phyloP scores from a whole-genome alignment of 1,140 invertebrate genomes.

The Drosophila gunungcola region DNA sequence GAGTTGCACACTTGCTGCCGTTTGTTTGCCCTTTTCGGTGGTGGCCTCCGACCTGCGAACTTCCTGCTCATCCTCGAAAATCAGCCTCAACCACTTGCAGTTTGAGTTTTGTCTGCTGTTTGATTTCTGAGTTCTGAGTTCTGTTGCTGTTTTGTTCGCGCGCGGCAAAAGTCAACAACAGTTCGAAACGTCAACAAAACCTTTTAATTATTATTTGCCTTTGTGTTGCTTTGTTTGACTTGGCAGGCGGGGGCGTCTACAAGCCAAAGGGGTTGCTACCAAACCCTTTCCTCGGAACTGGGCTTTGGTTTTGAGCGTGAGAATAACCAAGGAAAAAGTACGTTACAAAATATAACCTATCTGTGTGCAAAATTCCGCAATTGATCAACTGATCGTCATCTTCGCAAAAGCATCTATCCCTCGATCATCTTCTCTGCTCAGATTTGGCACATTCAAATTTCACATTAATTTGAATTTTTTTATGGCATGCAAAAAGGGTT shows the following conservation, averaged over 20 bases:
- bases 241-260: conserved; percentile 42
- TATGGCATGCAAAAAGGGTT: conserved; percentile 61
- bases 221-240: conserved; percentile 80
- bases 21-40: conserved; percentile 52
- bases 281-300: conserved; percentile 40
- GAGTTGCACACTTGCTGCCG: conserved; percentile 15
- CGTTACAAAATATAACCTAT: conserved; percentile 43
- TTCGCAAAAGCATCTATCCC: conserved; percentile 18
- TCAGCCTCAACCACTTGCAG: conserved; percentile 69
- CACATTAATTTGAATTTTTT: conserved; percentile 74
- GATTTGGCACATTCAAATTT: conserved; percentile 66
- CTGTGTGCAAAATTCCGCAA: conserved; percentile 1
- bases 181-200: conserved; percentile 84
- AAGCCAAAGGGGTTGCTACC: conserved; percentile 11
- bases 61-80: conserved; percentile 10
- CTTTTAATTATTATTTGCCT: conserved; percentile 84
- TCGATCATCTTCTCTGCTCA: conserved; percentile 23
- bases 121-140: conserved; percentile 50
- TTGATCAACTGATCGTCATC: conserved; percentile 28
- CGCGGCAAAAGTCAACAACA: conserved; percentile 82
- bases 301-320: conserved; percentile 43
- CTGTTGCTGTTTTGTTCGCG: conserved; percentile 78
- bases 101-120: conserved; percentile 58
- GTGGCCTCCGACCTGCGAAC: conserved; percentile 13
- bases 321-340: conserved; percentile 35